Evolutionary conservation across 2,113 vertebrate species (phyloP), one percentile per base, ranked within the genome.

Genomic region (Dasyornis broadbenti): DNA sequence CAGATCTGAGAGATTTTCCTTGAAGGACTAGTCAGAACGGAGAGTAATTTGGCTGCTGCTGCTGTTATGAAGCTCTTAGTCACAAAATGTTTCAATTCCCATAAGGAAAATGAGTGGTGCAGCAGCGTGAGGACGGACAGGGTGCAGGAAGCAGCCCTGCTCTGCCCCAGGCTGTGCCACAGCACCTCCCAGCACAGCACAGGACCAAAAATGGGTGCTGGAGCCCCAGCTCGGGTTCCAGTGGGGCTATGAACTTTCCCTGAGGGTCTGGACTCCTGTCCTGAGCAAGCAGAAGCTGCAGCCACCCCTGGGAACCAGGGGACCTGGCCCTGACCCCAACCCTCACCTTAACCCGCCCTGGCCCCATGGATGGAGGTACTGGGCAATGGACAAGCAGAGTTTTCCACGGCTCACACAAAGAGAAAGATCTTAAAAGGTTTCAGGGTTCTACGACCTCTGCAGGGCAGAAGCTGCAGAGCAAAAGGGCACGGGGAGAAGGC

Each of bases 1-100:
- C 56, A 95, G 54, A 71, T 82, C n/a, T 68, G 53, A 69, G 91
- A 96, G n/a, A 88, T 79, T 92, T 95, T 39, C 63, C 81, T 63
- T 85, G 70, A 78, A 92, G 72, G 61, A 89, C 75, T 31, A 85
- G 54, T 65, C 45, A 57, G 56, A 78, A 80, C 82, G 27, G 33
- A 95, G n/a, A 79, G 42, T 23, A 78, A 44, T 70, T 59, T 39
- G 79, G 64, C 61, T 86, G n/a, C 60, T 78, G 37, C 57, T 78
- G 37, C 54, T 91, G n/a, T 30, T 35, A 35, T 0, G 4, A 86
- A 71, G 61, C 47, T 90, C 26, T 82, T 89, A 49, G 95, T 73
- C 96, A 87, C 63, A 95, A 84, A 77, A 31, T 49, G 45, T 57
- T 65, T 24, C 40, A 81, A 19, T 94, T 90, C 45, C 63, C 63